Percentiles rank a stretch among this genome's conserved stretches.
These are phyloP conservation scores for Amniataba percoides DNA, from an alignment of 2,797 vertebrate genomes.

Conservation along the genomic window DNA sequence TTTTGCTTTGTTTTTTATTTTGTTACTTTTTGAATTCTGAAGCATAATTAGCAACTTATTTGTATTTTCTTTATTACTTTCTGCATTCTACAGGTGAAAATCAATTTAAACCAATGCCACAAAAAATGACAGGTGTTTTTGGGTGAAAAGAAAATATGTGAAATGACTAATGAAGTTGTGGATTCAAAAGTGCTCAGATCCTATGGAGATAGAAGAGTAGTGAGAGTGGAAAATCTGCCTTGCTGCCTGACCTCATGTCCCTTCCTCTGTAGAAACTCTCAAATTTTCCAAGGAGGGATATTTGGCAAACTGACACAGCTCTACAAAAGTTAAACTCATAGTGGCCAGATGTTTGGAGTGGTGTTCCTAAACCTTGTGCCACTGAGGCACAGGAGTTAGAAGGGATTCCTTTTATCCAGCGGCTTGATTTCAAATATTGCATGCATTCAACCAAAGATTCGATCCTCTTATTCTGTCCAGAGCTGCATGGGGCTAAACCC, in stretches of 20 bases:
- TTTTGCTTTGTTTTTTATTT: too few relatives aligned
- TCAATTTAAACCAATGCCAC: not conserved
- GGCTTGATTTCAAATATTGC: conserved; percentile 3
- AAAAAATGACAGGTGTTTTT: not conserved
- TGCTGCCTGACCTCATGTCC: conserved; percentile 57
- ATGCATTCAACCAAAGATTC: conserved; percentile 1
- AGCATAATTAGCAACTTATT: not conserved
- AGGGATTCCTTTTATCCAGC: conserved; percentile 15
- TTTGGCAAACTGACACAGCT: conserved; percentile 52
- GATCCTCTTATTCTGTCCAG: not conserved
- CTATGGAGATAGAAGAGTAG: conserved; percentile 21
- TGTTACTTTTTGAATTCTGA: not conserved
- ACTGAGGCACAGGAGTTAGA: conserved; percentile 10
- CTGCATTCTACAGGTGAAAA: not conserved
- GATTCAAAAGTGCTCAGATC: conserved; percentile 28
- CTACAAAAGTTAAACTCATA: conserved; percentile 53
- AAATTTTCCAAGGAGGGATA: conserved; percentile 69
- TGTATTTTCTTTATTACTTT: not conserved
- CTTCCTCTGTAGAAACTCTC: conserved; percentile 44
- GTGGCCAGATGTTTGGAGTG: conserved; percentile 39
- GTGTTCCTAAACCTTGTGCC: conserved; percentile 21
- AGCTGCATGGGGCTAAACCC: not conserved
- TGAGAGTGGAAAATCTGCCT: conserved; percentile 48
- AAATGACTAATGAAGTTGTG: too few relatives aligned
- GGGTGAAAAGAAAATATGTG: too few relatives aligned